phyloP scores from a whole-genome alignment of 2,888 invertebrate species.

The Trichogramma evanescens region DNA sequence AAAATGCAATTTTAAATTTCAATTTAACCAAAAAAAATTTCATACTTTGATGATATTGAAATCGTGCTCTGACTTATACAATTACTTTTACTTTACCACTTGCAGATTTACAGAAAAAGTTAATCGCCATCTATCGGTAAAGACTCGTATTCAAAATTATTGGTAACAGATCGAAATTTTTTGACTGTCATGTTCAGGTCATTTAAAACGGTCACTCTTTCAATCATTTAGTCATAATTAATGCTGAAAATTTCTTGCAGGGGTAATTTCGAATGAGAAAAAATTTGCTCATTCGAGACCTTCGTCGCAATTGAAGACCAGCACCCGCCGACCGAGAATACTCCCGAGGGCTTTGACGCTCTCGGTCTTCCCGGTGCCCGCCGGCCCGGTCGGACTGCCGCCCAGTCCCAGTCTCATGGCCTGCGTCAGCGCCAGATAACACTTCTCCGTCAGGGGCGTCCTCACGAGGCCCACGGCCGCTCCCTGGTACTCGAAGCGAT shows the following conservation, averaged over 20 bases:
- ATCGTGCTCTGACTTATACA: too few species aligned
- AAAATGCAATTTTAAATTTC: too few species aligned
- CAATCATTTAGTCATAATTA: background rate
- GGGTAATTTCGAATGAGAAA: background rate
- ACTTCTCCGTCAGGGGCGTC: constrained; percentile 93
- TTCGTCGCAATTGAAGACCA: constrained; percentile 97
- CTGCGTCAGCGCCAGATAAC: constrained; percentile 94
- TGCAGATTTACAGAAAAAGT: too few species aligned
- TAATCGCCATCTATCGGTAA: too few species aligned
- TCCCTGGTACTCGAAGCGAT: constrained; percentile 98
- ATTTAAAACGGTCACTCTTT: background rate
- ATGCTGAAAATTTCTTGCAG: background rate
- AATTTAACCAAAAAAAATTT: too few species aligned
- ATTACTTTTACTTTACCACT: background rate
- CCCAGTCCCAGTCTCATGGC: constrained; percentile 93
- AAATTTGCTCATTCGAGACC: constrained; percentile 32
- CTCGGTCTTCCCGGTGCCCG: constrained; percentile 98
- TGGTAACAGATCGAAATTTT: too few species aligned
- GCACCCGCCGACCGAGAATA: constrained; percentile 84
- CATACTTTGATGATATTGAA: too few species aligned
- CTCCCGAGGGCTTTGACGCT: constrained; percentile 92
- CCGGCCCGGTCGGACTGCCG: constrained; percentile 98
- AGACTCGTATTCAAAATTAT: too few species aligned
- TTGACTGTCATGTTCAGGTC: too few species aligned
- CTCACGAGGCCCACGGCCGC: constrained; percentile 90